A percentile compares a stretch with the other conserved stretches of the same genome.
Conservation (phyloP, 2,797 vertebrate species). For the Rhincodon typus region DNA sequence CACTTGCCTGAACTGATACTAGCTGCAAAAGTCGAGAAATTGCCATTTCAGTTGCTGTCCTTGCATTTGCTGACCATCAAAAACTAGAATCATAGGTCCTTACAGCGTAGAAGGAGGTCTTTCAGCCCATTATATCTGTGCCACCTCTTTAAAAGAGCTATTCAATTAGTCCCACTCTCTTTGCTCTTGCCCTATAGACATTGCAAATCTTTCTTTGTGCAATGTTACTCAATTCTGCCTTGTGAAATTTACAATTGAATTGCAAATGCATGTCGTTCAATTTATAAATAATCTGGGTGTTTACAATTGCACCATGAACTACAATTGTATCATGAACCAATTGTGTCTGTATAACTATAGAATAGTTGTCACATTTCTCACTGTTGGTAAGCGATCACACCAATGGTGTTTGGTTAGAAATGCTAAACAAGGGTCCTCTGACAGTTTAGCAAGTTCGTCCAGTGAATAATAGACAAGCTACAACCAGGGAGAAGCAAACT, state of each 20-base stretch:
- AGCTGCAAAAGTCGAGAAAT: background rate
- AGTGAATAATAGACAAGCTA: background rate
- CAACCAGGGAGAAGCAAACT: background rate
- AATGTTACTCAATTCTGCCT: background rate
- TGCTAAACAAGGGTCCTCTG: background rate
- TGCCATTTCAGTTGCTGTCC: background rate
- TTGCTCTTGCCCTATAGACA: background rate
- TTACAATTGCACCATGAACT: background rate
- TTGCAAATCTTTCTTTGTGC: background rate
- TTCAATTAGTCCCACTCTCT: background rate
- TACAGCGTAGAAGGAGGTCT: background rate
- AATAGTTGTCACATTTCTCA: background rate
- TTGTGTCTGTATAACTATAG: background rate
- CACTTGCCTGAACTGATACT: background rate
- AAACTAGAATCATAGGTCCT: background rate
- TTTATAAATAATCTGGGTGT: background rate
- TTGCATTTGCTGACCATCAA: background rate
- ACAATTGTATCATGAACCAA: background rate
- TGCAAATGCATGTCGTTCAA: background rate
- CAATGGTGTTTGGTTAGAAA: background rate
- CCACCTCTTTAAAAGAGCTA: background rate
- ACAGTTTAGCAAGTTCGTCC: background rate
- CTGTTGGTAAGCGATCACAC: background rate
- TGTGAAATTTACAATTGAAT: background rate
- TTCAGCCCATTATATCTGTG: background rate